These are phyloP conservation scores for Cepaea hortensis DNA, from an alignment of 2,888 invertebrate species.

Conservation along the genomic window DNA sequence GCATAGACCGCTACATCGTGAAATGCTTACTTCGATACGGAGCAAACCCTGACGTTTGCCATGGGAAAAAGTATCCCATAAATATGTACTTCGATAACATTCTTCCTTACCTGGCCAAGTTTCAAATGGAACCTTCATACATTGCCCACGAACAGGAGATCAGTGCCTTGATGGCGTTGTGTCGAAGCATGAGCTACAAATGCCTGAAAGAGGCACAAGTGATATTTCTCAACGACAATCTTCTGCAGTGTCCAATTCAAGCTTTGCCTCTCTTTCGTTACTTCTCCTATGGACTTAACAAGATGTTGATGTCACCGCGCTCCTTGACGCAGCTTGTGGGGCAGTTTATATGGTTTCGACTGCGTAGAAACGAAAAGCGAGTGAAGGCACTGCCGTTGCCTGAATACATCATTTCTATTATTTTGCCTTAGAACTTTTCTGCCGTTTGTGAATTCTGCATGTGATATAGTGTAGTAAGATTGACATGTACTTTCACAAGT, in stretches of 20 bases:
- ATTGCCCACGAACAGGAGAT: neutral
- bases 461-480: too few species aligned
- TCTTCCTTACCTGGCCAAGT: slow-evolving; percentile 37
- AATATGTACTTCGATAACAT: slow-evolving; percentile 40
- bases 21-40: slow-evolving; percentile 28
- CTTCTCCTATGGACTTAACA: slow-evolving; percentile 13
- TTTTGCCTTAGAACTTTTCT: neutral
- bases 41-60: slow-evolving; percentile 27
- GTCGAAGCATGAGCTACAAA: slow-evolving; percentile 21
- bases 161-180: slow-evolving; percentile 9
- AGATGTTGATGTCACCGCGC: slow-evolving; percentile 16
- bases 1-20: slow-evolving; percentile 29
- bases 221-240: slow-evolving; percentile 34
- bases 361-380: slow-evolving; percentile 8
- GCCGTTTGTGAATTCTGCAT: neutral
- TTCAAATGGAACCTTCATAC: slow-evolving; percentile 16
- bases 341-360: neutral
- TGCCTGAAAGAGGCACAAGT: slow-evolving; percentile 15
- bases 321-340: neutral
- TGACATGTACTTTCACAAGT: too few species aligned
- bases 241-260: slow-evolving; percentile 30
- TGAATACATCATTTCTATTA: neutral
- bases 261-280: slow-evolving; percentile 33
- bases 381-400: neutral
- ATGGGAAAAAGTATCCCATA: slow-evolving; percentile 28